Evolutionary conservation across 2,113 vertebrate species (phyloP).

Genomic region (Megaceryle maxima): DNA sequence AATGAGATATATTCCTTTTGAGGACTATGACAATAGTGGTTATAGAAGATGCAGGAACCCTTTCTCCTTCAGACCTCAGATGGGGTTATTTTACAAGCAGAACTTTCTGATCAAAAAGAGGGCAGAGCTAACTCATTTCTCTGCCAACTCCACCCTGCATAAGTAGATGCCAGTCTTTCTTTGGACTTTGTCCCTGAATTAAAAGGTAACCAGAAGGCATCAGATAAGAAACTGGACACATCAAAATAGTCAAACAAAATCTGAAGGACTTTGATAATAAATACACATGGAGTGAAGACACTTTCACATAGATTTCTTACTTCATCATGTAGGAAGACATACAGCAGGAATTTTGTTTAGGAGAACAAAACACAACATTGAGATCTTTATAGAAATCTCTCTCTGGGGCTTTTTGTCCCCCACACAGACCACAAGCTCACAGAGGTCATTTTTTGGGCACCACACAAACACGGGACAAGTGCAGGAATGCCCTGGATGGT

Average conservation of each 20-base stretch:
- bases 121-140: background rate
- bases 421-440: background rate
- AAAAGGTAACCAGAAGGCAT: slow-evolving; percentile 47
- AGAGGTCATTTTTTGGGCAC: background rate
- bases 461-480: background rate
- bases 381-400: background rate
- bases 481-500: background rate
- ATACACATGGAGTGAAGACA: background rate
- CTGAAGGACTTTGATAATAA: slow-evolving; percentile 57
- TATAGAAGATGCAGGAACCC: background rate
- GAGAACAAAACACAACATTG: background rate
- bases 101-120: background rate
- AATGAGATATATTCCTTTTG: background rate
- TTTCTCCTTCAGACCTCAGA: background rate
- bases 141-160: slow-evolving; percentile 8
- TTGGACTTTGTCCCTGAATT: slow-evolving; percentile 36
- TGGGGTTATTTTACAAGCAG: background rate
- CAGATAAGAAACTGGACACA: slow-evolving; percentile 64
- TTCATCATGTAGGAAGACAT: background rate
- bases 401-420: background rate
- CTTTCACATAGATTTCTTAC: background rate
- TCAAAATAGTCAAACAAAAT: slow-evolving; percentile 65
- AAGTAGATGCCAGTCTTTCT: background rate
- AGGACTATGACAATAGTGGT: background rate
- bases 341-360: background rate